Conservation (phyloP, 2,113 vertebrate genomes). For the Lampris megalopsis region DNA sequence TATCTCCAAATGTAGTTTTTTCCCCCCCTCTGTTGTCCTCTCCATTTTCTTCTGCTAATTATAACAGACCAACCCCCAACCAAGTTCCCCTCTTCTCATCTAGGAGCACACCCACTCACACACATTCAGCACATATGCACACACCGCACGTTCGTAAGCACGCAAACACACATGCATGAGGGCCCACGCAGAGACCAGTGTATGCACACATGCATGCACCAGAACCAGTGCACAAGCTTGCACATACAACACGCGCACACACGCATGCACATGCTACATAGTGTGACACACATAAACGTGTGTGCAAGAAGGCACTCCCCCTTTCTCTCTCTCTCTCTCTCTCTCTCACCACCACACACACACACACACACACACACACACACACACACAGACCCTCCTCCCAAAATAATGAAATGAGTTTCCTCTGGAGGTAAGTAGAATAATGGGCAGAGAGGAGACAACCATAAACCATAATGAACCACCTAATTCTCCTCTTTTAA, state of each 20-base stretch:
- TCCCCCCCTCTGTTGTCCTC: conserved; percentile 12
- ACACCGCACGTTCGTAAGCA: not conserved
- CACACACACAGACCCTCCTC: conserved; percentile 44
- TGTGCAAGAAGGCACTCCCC: too few species aligned
- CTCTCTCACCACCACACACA: not conserved
- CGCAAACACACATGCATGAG: conserved; percentile 16
- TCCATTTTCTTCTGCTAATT: conserved; percentile 53
- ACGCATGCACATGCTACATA: too few species aligned
- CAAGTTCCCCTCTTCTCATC: conserved; percentile 2
- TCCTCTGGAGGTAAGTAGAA: conserved; percentile 70
- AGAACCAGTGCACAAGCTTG: too few species aligned
- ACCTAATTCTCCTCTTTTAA: conserved; percentile 71
- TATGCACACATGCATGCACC: too few species aligned
- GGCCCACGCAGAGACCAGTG: conserved; percentile 21
- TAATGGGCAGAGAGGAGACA: conserved; percentile 66
- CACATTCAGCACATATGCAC: conserved; percentile 18
- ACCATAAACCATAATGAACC: conserved; percentile 78
- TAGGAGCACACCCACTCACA: conserved; percentile 14
- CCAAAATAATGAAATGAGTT: conserved; percentile 73
- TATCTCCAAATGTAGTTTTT: conserved; percentile 14
- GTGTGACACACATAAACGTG: too few species aligned
- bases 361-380: conserved; percentile 25
- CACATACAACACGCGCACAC: too few species aligned
- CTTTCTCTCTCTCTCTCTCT: too few species aligned
- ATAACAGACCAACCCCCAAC: conserved; percentile 50